Conservation (phyloP, 1,140 invertebrate species). For the Diabrotica undecimpunctata region DNA sequence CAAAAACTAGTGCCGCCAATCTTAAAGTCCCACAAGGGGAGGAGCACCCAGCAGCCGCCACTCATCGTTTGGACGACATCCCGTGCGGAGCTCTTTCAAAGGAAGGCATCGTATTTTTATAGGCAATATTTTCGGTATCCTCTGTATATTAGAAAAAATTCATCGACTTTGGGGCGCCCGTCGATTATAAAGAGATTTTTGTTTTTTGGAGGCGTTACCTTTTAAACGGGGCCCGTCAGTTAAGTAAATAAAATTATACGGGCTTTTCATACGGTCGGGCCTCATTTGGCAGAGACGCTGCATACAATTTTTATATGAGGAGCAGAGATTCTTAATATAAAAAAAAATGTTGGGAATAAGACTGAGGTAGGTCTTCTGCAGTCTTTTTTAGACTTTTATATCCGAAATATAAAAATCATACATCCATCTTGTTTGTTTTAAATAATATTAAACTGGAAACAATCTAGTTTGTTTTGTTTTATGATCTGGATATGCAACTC, state of each 20-base stretch:
- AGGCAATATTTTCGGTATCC: constrained; percentile 11
- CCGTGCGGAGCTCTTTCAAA: background rate
- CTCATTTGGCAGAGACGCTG: background rate
- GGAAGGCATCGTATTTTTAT: constrained; percentile 4
- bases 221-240: constrained; percentile 31
- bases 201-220: constrained; percentile 36
- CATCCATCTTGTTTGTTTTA: no score
- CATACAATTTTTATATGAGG: no score
- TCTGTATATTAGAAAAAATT: background rate
- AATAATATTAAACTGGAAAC: no score
- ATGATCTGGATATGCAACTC: no score
- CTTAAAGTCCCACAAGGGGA: background rate
- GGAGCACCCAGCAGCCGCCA: background rate
- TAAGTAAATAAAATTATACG: constrained; percentile 40
- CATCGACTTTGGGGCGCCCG: constrained; percentile 23
- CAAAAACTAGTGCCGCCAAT: background rate
- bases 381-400: no score
- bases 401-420: no score
- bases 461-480: no score
- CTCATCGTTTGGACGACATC: background rate
- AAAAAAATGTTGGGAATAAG: no score
- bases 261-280: constrained; percentile 22
- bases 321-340: no score
- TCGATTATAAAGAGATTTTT: constrained; percentile 39
- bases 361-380: no score